Evolutionary conservation across 1,140 invertebrate species (phyloP).

Genomic region (Asbolus verrucosus): DNA sequence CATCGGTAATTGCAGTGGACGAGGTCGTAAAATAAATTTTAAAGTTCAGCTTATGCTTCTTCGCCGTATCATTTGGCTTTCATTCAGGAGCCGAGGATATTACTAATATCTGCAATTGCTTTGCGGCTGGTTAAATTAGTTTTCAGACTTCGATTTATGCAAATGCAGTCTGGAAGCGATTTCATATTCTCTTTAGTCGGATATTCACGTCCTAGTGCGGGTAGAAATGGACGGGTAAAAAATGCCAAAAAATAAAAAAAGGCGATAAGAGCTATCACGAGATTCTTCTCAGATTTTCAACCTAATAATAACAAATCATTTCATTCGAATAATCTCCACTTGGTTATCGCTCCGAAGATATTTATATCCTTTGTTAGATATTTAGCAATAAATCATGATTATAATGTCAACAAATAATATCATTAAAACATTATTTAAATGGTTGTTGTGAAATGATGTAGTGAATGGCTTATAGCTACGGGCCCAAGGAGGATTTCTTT

Average conservation of each 20-base stretch:
- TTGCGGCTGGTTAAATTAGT: slow-evolving; percentile 11
- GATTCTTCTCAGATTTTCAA: slow-evolving; percentile 14
- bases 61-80: too few species aligned
- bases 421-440: slow-evolving; percentile 36
- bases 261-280: slow-evolving; percentile 5
- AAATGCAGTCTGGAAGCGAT: too few species aligned
- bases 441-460: too few species aligned
- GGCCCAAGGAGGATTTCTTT: background rate
- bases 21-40: too few species aligned
- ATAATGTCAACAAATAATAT: slow-evolving; percentile 19
- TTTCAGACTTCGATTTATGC: too few species aligned
- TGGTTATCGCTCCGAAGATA: slow-evolving; percentile 7
- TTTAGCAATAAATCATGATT: slow-evolving; percentile 37
- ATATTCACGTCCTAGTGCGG: too few species aligned
- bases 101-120: slow-evolving; percentile 18
- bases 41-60: too few species aligned
- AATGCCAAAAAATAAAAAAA: too few species aligned
- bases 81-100: too few species aligned
- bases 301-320: slow-evolving; percentile 16
- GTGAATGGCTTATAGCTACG: too few species aligned
- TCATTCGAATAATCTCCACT: background rate
- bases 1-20: too few species aligned
- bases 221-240: background rate
- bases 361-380: slow-evolving; percentile 12
- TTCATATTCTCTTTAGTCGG: too few species aligned